Base-by-base conservation (phyloP, 2,888 invertebrate genomes). In the Ceraclea dissimilis region DNA sequence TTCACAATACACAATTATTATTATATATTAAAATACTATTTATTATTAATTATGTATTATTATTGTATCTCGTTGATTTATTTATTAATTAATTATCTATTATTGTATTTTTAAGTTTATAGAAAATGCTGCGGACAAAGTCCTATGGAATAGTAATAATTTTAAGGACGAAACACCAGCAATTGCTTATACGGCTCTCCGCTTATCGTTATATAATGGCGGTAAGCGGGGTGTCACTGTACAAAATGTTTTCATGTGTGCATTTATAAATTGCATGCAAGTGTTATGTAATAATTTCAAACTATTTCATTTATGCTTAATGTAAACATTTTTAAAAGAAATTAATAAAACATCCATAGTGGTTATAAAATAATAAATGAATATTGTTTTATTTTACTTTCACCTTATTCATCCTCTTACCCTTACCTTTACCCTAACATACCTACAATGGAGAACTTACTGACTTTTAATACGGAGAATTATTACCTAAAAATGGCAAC, bases 281-380 rank as follows among this genome's bases (percentile, higher is more conserved):
- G n/a, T 53, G 53, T 59, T 57, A 57, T 56, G 52, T 56, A 59
- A 59, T 61, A 59, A 59, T 59, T 57, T 61, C 56, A 56, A 56
- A 60, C 60, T 54, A 70, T 70, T 69, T 72, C 76, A 76, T 62
- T 63, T 63, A 63, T 75, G 78, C 78, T 79, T 78, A 73, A 70
- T 70, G 69, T 71, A 70, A 65, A 65, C 64, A 64, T 66, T 70
- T 71, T 68, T 72, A 71, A 73, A 72, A 71, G 71, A 69, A 68
- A 72, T 76, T 78, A 77, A 76, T 79, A 79, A 78, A 78, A 76
- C 75, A 72, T 75, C 77, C 76, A 76, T 77, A 77, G 77, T 75
- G 73, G 73, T 77, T 78, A 74, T 72, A 75, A 73, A 71, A 71
- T 73, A 61, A 18, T 17, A 16, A 46, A 13, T 49, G 44, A 47